Evolutionary conservation across 1,140 invertebrate genomes (phyloP).

Genomic region (Littorina saxatilis): DNA sequence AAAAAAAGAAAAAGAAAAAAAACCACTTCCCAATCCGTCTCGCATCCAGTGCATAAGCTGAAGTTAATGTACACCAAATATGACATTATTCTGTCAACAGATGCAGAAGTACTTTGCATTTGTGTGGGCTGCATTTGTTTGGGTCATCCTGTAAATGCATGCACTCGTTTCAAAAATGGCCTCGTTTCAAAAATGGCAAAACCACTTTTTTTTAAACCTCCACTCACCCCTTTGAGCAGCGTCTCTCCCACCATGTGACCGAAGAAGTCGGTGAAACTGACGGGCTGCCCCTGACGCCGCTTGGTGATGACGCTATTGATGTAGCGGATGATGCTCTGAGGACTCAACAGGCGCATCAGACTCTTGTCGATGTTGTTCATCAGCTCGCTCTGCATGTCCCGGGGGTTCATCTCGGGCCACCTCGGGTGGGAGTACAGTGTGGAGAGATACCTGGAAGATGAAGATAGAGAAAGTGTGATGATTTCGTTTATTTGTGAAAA

Average conservation of each 20-base stretch:
- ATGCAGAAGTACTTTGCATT: too few relatives aligned
- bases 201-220: too few relatives aligned
- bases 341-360: constrained; percentile 69
- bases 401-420: constrained; percentile 70
- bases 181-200: too few relatives aligned
- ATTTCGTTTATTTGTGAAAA: too few relatives aligned
- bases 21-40: too few relatives aligned
- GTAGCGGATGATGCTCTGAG: constrained; percentile 71
- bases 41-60: too few relatives aligned
- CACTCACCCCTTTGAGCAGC: constrained; percentile 74
- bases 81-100: too few relatives aligned
- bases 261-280: constrained; percentile 78
- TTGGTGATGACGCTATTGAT: constrained; percentile 73
- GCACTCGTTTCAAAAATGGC: too few relatives aligned
- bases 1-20: too few relatives aligned
- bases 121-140: too few relatives aligned
- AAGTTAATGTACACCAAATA: too few relatives aligned
- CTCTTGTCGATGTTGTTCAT: constrained; percentile 74
- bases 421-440: constrained; percentile 75
- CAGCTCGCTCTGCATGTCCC: constrained; percentile 74
- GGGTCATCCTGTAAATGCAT: too few relatives aligned
- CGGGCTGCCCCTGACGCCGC: constrained; percentile 74
- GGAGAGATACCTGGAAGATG: constrained; percentile 72
- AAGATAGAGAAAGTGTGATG: neutral
- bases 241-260: constrained; percentile 77